Base-by-base conservation (phyloP, 2,888 invertebrate genomes). In the Branchipolynoe longqiensis region DNA sequence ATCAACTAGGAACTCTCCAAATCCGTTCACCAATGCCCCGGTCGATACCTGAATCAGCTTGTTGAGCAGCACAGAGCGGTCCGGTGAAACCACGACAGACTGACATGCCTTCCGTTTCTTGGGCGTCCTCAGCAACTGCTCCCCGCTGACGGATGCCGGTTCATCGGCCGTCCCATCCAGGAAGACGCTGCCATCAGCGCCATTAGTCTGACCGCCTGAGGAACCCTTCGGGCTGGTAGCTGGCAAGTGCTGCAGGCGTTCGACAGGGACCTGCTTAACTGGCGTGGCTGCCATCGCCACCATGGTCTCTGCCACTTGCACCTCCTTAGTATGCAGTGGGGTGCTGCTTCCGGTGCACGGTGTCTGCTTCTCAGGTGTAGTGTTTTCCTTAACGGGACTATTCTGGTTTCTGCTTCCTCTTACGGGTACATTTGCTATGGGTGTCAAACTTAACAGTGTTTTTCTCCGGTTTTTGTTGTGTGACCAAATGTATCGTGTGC, bases 271-370 rank as follows among this genome's bases (percentile, higher is more conserved):
- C 3, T 69, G 22, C 38, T 78, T 78, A 4, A 78, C 48, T 14
- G 78, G 78, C 6, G 78, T 78, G 14, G 54, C 8, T n/a, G 78
- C 41, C 78, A 78, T 41, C 8, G 78, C 54, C 1, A 78, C 54
- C 78, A 78, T 41, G 3, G 78, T 78, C 1, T 25, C 78, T 25
- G 54, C 78, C 28, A 31, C 78, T 25, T 78, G 28, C 8, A 48
- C 78, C 28, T 78, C 78, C 22, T 54, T 78, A 25, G 78, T 78
- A 22, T 41, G 48, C 4, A 78, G 48, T 2, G 78, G 78, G 22
- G 78, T 78, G 8, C 78, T 48, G 8, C 78, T 48, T 1, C 78
- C 78, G 28, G 22, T 8, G 22, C 25, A 25, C 25, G 69, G 36
- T 48, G 48, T 12, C 48, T n/a, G 48, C 28, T 78, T 78, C 54